Evolutionary conservation across 2,113 vertebrate species (phyloP).

Genomic region (Actinemys pallida): DNA sequence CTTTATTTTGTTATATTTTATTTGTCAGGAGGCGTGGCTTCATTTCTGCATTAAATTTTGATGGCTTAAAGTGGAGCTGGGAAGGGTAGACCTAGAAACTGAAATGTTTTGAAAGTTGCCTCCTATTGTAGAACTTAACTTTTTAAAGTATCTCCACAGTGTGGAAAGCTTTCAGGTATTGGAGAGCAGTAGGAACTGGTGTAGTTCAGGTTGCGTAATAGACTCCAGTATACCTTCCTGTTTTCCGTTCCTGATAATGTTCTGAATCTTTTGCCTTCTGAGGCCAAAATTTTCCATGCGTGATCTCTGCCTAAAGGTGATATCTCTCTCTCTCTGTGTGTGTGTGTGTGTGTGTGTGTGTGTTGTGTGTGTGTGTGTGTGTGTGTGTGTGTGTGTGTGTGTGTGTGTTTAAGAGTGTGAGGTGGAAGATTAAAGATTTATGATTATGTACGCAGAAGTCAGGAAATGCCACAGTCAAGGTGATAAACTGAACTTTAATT

Average conservation of each 20-base stretch:
- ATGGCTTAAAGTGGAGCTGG: not conserved
- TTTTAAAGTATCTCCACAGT: not conserved
- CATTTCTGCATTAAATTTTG: not conserved
- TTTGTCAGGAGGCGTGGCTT: not conserved
- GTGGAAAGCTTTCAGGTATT: not conserved
- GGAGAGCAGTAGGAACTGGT: not conserved
- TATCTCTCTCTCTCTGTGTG: not conserved
- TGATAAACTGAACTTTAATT: not conserved
- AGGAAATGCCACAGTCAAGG: not conserved
- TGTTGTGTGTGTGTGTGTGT: too few species aligned
- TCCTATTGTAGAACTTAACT: not conserved
- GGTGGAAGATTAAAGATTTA: not conserved
- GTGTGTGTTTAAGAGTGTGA: not conserved
- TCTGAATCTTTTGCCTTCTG: not conserved
- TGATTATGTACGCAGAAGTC: rapidly evolving
- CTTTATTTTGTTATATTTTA: not conserved
- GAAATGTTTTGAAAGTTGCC: not conserved
- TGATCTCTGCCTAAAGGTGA: not conserved
- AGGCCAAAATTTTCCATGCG: not conserved
- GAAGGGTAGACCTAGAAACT: not conserved
- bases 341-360: too few species aligned
- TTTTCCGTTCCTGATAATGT: not conserved
- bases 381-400: too few species aligned
- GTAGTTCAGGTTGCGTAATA: not conserved
- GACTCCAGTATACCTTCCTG: not conserved